A percentile compares a stretch with the other conserved stretches of the same genome.
phyloP scores from a whole-genome alignment of 2,113 vertebrate species.

The Phaethon lepturus region DNA sequence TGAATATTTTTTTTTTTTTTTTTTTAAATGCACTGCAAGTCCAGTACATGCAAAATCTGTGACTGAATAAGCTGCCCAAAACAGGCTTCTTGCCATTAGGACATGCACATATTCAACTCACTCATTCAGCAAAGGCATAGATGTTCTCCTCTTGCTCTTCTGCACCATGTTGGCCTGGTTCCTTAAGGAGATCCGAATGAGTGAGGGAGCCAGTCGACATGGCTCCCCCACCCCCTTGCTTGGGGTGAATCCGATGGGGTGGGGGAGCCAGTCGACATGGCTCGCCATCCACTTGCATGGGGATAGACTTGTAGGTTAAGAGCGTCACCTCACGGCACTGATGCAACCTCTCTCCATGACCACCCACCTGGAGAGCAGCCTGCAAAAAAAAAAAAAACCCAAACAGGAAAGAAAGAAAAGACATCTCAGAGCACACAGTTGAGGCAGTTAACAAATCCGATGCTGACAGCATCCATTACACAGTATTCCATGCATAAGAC shows the following conservation, averaged over 20 bases:
- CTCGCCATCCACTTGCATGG: conserved; percentile 86
- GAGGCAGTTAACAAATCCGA: background rate
- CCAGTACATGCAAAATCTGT: conserved; percentile 60
- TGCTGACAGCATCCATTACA: background rate
- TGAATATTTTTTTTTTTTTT: background rate
- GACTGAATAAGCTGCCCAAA: background rate
- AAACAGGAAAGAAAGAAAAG: background rate
- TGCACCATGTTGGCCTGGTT: conserved; percentile 88
- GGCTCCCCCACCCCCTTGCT: too few species aligned
- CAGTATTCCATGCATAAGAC: rapidly evolving
- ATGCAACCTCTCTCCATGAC: conserved; percentile 82
- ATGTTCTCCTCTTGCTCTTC: conserved; percentile 86
- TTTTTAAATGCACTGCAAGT: background rate
- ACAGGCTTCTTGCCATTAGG: background rate
- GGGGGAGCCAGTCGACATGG: conserved; percentile 82
- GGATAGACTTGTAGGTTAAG: conserved; percentile 83
- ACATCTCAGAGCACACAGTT: background rate
- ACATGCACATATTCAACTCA: conserved; percentile 73
- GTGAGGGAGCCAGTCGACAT: conserved; percentile 80
- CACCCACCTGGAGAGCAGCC: conserved; percentile 85
- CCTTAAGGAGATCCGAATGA: conserved; percentile 82
- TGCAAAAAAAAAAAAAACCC: background rate
- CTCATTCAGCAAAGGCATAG: conserved; percentile 86
- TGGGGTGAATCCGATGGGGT: too few species aligned
- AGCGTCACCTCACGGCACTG: conserved; percentile 85